phyloP scores from a whole-genome alignment of 1,140 invertebrate genomes.

The Gryon sp. region DNA sequence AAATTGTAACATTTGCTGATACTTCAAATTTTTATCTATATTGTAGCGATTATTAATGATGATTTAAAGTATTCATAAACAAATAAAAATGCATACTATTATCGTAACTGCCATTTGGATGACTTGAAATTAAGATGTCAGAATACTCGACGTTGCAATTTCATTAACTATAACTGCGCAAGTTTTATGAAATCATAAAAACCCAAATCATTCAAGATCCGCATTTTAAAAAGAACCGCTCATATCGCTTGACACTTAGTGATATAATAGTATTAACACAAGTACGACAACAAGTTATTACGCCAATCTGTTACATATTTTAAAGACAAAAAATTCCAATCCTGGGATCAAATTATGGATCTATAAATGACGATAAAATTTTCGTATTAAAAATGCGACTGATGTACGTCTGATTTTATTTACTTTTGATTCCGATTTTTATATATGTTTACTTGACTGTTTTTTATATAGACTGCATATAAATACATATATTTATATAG shows the following conservation, averaged over 20 bases:
- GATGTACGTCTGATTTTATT: slow-evolving; percentile 28
- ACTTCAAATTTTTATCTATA: too few species aligned
- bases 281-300: slow-evolving; percentile 26
- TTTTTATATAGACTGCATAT: slow-evolving; percentile 7
- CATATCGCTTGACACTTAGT: slow-evolving; percentile 38
- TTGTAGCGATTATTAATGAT: too few species aligned
- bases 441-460: slow-evolving; percentile 16
- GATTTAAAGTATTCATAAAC: too few species aligned
- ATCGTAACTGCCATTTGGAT: too few species aligned
- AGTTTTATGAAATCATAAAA: neutral
- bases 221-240: slow-evolving; percentile 37
- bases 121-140: too few species aligned
- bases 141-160: too few species aligned
- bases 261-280: slow-evolving; percentile 53
- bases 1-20: too few species aligned
- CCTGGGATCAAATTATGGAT: neutral
- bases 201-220: slow-evolving; percentile 1
- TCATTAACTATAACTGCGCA: neutral
- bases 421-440: slow-evolving; percentile 34
- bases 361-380: too few species aligned
- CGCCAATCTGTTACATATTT: slow-evolving; percentile 24
- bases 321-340: slow-evolving; percentile 18
- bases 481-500: too few species aligned
- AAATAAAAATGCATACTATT: too few species aligned
- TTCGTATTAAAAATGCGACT: slow-evolving; percentile 11